phyloP scores from a whole-genome alignment of 2,797 vertebrate species.

The Fratercula arctica region DNA sequence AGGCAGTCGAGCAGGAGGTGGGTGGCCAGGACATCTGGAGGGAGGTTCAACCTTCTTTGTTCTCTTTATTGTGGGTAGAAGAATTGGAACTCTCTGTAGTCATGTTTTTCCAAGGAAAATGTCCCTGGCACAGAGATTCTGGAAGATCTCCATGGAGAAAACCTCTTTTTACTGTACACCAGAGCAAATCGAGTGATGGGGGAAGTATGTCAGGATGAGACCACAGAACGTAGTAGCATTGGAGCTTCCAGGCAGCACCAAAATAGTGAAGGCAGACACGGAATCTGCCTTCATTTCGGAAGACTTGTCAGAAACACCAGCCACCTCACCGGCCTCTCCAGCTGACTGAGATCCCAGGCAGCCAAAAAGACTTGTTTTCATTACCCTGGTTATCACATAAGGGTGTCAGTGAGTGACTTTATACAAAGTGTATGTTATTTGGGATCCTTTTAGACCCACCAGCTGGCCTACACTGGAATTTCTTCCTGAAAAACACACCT shows the following conservation, averaged over 20 bases:
- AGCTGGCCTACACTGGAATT: neutral
- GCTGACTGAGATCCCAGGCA: neutral
- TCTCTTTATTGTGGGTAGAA: neutral
- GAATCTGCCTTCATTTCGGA: neutral
- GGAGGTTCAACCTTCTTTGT: neutral
- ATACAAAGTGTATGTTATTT: neutral
- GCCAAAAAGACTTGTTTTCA: neutral
- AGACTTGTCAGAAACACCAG: neutral
- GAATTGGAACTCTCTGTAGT: neutral
- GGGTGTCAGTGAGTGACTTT: neutral
- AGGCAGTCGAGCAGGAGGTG: neutral
- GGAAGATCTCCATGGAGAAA: neutral
- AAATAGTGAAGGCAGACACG: neutral
- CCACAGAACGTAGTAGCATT: rapidly evolving
- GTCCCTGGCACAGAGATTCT: neutral
- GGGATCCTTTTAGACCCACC: neutral
- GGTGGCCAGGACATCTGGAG: neutral
- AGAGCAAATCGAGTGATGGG: neutral
- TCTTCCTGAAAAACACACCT: neutral
- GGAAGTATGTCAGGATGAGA: neutral
- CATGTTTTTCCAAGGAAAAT: neutral
- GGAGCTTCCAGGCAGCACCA: neutral
- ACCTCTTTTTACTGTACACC: neutral
- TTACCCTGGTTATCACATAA: neutral
- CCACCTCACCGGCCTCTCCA: neutral